Base-by-base conservation (phyloP, 1,140 invertebrate species). In the Ceratina australensis region DNA sequence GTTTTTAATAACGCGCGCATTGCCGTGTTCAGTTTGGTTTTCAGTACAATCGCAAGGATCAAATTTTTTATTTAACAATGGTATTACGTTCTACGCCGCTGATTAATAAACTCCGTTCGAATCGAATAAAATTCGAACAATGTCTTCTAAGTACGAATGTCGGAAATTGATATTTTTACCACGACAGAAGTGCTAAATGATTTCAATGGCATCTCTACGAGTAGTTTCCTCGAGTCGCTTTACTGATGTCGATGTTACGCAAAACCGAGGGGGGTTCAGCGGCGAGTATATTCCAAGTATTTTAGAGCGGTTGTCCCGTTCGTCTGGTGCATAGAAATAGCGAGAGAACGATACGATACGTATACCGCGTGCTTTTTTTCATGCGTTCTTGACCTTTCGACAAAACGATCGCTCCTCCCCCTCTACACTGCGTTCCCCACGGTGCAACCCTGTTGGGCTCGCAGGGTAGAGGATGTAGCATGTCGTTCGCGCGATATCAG, bases 401-500 rank as follows among this genome's bases (percentile, higher is more conserved):
- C 33, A 60, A 71, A 80, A 76, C 50, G 57, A 77, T 71, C 20
- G 42, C 42, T 52, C n/a, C 18, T 24, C 24, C 24, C 52, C 22
- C 49, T 42, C 15, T 18, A 15, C 47, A 18, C 0, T 12, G 28
- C 26, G 56, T 54, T 42, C 16, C 18, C 28, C 59, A 54, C 26
- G 7, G 7, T 52, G 26, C 59, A 69, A 63, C 73, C 69, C 80
- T 22, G 50, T 76, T 54, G 16, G 54, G 50, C 33, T 73, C 74
- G 64, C 47, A 64, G 72, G 74, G 60, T 63, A 77, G 72, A 80
- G 79, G 67, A 80, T 75, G 73, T 65, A 78, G 74, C 61, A 82
- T 74, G 66, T 82, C 77, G 77, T 73, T 79, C 50, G 66, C 65
- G 73, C 74, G 79, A 80, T 66, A 82, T 85, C 78, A 80, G 76